These are phyloP conservation scores for Branchellion lobata DNA, from an alignment of 2,888 invertebrate species.

Conservation along the genomic window DNA sequence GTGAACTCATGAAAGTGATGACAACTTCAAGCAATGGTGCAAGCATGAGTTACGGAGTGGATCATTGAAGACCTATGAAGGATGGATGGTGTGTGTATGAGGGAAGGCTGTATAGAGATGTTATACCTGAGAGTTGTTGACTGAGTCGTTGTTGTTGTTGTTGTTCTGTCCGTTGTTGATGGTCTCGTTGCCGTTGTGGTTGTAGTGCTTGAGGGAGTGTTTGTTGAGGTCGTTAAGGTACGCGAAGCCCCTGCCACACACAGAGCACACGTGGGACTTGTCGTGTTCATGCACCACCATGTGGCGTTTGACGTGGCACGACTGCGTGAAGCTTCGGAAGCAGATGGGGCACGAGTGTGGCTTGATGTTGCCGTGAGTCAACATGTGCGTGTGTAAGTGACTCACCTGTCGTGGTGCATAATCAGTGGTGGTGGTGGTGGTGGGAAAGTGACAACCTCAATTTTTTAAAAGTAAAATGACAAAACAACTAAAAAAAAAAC, in stretches of 20 bases:
- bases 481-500: not conserved
- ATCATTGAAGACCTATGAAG: no score
- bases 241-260: conserved; percentile 58
- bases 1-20: no score
- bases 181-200: conserved; percentile 54
- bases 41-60: no score
- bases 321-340: conserved; percentile 60
- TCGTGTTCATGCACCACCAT: conserved; percentile 58
- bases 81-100: no score
- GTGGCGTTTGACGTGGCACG: conserved; percentile 61
- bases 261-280: conserved; percentile 57
- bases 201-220: conserved; percentile 56
- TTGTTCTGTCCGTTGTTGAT: conserved; percentile 54
- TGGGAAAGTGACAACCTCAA: not conserved
- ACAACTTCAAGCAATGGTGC: no score
- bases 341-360: conserved; percentile 60
- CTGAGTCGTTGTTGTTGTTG: conserved; percentile 54
- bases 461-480: not conserved
- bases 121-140: conserved; percentile 53
- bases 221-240: conserved; percentile 58
- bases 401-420: conserved; percentile 49
- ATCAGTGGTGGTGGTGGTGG: not conserved
- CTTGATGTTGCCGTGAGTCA: conserved; percentile 60
- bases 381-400: conserved; percentile 61
- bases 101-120: conserved; percentile 57